These are phyloP conservation scores for Leptonema lineaticorne DNA, from an alignment of 1,140 invertebrate genomes.

Conservation along the genomic window DNA sequence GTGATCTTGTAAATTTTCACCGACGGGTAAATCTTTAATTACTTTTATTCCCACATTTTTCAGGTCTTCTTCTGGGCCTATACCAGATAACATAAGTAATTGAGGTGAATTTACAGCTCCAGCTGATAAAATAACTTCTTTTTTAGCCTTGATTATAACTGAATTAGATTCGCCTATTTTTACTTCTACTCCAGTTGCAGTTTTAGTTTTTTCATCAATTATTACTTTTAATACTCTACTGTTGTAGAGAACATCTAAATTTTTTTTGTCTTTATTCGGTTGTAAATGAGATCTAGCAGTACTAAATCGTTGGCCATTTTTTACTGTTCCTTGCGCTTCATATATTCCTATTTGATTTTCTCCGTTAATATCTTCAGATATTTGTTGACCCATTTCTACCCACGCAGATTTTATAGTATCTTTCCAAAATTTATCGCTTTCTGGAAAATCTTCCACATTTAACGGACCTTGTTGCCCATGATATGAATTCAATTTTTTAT, in stretches of 20 bases:
- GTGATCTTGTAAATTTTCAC: constrained; percentile 68
- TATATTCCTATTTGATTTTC: constrained; percentile 51
- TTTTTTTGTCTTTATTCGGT: constrained; percentile 56
- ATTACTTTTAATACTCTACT: constrained; percentile 62
- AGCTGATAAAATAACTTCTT: constrained; percentile 69
- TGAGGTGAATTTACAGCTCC: constrained; percentile 71
- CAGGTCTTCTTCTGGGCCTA: constrained; percentile 69
- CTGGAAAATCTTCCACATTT: constrained; percentile 59
- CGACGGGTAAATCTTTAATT: constrained; percentile 61
- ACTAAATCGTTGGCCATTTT: constrained; percentile 53
- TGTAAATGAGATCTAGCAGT: constrained; percentile 56
- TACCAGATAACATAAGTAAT: constrained; percentile 72
- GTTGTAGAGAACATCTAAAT: constrained; percentile 68
- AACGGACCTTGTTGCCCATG: constrained; percentile 72
- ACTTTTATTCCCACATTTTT: constrained; percentile 60
- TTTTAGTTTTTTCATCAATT: constrained; percentile 53
- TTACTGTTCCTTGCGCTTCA: constrained; percentile 45
- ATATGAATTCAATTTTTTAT: constrained; percentile 50
- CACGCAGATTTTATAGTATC: background rate
- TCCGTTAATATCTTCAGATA: constrained; percentile 57
- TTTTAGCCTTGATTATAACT: constrained; percentile 54
- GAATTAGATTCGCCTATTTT: constrained; percentile 51
- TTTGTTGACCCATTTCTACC: constrained; percentile 53
- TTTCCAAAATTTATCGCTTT: background rate
- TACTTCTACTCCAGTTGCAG: constrained; percentile 62